Base-by-base conservation (phyloP, 1,140 invertebrate species). In the Orchesella cincta region DNA sequence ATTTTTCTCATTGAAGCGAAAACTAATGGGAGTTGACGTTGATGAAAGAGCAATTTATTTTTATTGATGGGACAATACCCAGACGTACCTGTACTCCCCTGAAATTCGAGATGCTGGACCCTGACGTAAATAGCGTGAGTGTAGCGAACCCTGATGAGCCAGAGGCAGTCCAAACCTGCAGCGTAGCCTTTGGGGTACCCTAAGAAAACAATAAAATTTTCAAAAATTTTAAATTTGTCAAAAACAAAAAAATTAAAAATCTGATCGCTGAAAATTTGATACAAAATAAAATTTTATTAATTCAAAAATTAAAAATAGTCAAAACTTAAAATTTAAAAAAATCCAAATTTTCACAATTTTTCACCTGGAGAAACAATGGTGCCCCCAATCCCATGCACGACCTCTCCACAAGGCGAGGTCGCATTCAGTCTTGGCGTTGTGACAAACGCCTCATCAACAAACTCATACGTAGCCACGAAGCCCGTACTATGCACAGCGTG, bases 281-380 rank as follows among this genome's bases (percentile, higher is more conserved):
- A n/a, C n/a, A n/a, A n/a, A 1, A 8, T 14, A 3, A 35, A 39
- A 29, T 18, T 64, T 67, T 67, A 33, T 76, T 34, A n/a, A 18
- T 67, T 35, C 3, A n/a, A 5, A 20, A 16, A 64, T 8, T 23
- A 64, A 12, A 51, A 51, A 51, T 51, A 51, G n/a, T 14, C 14
- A 51, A 51, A 51, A 51, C 14, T 51, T 14, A n/a, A 14, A 14
- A 14, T 51, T 51, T n/a, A 14, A 51, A n/a, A 35, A 33, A 31
- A 20, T 16, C 20, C 14, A 29, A 1, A 23, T 77, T n/a, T n/a
- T n/a, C 57, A 85, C 84, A n/a, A n/a, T n/a, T n/a, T n/a, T n/a
- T n/a, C n/a, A n/a, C n/a, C n/a, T 0, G 87, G 87, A 73, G 86
- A 87, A 5, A 81, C 81, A 16, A 88, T 83, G 1, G 85, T 79